These are phyloP conservation scores for Menura novaehollandiae DNA, from an alignment of 2,113 vertebrate genomes.

Conservation along the genomic window DNA sequence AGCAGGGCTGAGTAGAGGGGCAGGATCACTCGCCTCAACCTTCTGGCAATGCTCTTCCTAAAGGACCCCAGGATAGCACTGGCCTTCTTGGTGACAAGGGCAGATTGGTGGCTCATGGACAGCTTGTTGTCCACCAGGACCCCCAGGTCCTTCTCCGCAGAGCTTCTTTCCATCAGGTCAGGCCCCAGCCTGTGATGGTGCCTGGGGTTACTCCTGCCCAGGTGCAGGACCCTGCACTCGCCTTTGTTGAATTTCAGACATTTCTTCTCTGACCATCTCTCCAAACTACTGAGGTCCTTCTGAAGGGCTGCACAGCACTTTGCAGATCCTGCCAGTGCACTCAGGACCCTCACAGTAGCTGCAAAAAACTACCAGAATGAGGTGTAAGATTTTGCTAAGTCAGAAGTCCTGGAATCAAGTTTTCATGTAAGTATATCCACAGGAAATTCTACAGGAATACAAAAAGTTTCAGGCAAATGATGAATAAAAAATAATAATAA, in stretches of 20 bases:
- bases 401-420: not conserved
- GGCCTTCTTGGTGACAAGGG: not conserved
- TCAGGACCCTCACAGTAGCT: not conserved
- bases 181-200: fast-evolving
- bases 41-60: fast-evolving
- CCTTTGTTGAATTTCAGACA: not conserved
- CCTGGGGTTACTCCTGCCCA: fast-evolving
- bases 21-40: fast-evolving
- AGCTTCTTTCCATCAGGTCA: not conserved
- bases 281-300: not conserved
- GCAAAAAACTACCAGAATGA: not conserved
- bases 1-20: not conserved
- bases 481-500: not conserved
- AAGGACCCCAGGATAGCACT: not conserved
- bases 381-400: not conserved
- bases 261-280: not conserved
- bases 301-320: not conserved
- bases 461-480: not conserved
- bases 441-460: not conserved
- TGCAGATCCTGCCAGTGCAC: not conserved
- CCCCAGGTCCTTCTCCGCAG: not conserved
- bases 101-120: not conserved
- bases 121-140: not conserved
- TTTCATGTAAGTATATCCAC: not conserved
- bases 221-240: not conserved